Evolutionary conservation across 2,797 vertebrate genomes (phyloP), one percentile per base, ranked within the genome.

Genomic region (Darevskia nairensis): DNA sequence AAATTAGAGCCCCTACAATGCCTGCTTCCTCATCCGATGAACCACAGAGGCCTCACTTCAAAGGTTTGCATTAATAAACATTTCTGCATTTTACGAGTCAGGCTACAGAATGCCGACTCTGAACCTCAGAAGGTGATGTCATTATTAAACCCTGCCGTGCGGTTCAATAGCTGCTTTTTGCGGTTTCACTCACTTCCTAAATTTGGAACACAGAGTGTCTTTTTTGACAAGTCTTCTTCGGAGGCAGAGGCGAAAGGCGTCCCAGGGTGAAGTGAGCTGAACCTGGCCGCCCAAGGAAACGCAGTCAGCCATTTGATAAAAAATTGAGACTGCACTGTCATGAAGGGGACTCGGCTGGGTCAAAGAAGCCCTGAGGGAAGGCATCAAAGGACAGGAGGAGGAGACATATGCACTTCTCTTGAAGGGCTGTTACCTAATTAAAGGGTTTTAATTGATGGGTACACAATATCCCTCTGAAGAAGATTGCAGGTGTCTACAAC

Each of bases 221-320:
- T 32, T 0, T 32, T 66, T 80, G 21, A 0, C 21, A 6, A 13
- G 0, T 0, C 50, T 55, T 55, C 72, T 44, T 13, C 50, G 41
- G 55, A 87, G 41, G 41, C 35, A 23, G 35, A 75, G 2, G n/a
- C 9, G 7, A 39, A 80, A 72, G 68, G 35, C 76, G 39, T 21
- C 77, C 64, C 15, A 0, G 50, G 6, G 8, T 50, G 50, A 75
- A 74, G 80, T 2, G 87, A 0, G 25, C 4, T 15, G 55, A 29
- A 32, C 0, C 0, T 0, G 19, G 15, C 0, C 0, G 3, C 41
- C 19, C 71, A 55, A 75, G 8, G 21, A 71, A 50, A 44, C 8
- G 35, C 6, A 8, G 50, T 64, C 61, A 23, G 7, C 32, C 39
- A 27, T 61, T 41, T 21, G 61, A 66, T 59, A 25, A 39, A 59